phyloP scores from a whole-genome alignment of 2,888 invertebrate genomes.

The Dasysyrphus albostriatus region DNA sequence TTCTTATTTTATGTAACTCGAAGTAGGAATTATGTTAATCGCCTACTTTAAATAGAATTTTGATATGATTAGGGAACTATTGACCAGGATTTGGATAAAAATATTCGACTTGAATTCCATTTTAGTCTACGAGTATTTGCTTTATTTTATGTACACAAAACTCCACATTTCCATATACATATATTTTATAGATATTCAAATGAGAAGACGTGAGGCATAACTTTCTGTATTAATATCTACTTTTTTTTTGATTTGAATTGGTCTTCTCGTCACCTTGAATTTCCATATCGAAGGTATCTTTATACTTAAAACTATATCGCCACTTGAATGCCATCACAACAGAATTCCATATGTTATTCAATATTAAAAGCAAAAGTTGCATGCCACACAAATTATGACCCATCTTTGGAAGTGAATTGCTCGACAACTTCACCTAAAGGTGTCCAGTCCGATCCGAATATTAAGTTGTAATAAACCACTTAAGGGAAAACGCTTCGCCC shows the following conservation, averaged over 20 bases:
- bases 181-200: background rate
- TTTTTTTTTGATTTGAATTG: background rate
- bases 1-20: no score
- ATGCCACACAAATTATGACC: slow-evolving; percentile 49
- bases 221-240: background rate
- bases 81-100: background rate
- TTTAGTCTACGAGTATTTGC: background rate
- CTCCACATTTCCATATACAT: background rate
- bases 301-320: background rate
- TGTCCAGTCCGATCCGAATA: slow-evolving; percentile 45
- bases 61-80: no score
- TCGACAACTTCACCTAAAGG: slow-evolving; percentile 58
- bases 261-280: slow-evolving; percentile 2
- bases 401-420: slow-evolving; percentile 58
- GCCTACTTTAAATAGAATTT: no score
- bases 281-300: background rate
- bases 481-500: slow-evolving; percentile 44
- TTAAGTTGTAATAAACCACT: slow-evolving; percentile 66
- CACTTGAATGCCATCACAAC: background rate
- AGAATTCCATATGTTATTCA: slow-evolving; percentile 42
- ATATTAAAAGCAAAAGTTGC: slow-evolving; percentile 37
- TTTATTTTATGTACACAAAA: background rate
- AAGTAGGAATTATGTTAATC: no score
- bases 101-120: background rate
- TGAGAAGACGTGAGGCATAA: background rate